Conservation (phyloP, 2,797 vertebrate species). For the Pipistrellus pipistrellus region DNA sequence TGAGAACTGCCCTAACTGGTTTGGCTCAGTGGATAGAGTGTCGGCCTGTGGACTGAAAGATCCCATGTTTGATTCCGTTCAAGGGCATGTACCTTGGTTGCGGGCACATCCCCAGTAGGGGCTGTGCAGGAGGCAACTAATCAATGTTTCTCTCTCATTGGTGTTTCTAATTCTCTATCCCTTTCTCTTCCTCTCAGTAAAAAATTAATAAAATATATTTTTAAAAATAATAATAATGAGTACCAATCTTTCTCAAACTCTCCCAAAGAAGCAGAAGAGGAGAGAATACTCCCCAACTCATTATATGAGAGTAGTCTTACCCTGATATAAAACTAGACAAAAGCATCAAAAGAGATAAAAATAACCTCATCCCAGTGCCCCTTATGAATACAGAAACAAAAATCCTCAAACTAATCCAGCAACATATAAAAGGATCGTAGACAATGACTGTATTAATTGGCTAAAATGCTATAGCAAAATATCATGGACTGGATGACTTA, state of each 20-base stretch:
- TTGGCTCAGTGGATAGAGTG: no score
- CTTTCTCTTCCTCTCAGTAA: no score
- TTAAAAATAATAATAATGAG: background rate
- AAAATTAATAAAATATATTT: no score
- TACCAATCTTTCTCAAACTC: background rate
- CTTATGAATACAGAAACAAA: background rate
- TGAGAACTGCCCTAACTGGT: background rate
- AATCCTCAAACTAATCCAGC: background rate
- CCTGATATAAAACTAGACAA: background rate
- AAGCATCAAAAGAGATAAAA: background rate
- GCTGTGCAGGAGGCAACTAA: no score
- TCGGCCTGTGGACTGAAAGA: no score
- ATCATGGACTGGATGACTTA: background rate
- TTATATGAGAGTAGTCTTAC: no score
- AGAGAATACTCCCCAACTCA: background rate
- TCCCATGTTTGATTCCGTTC: no score
- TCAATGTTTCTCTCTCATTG: no score
- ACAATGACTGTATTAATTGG: background rate
- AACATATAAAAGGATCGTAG: background rate
- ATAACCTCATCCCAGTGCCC: background rate
- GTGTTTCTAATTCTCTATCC: no score
- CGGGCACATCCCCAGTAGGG: no score
- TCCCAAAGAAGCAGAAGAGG: background rate
- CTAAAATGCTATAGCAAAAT: background rate
- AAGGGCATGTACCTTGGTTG: no score